Evolutionary conservation across 2,797 vertebrate species (phyloP).

Genomic region (Eupleurogrammus muticus): DNA sequence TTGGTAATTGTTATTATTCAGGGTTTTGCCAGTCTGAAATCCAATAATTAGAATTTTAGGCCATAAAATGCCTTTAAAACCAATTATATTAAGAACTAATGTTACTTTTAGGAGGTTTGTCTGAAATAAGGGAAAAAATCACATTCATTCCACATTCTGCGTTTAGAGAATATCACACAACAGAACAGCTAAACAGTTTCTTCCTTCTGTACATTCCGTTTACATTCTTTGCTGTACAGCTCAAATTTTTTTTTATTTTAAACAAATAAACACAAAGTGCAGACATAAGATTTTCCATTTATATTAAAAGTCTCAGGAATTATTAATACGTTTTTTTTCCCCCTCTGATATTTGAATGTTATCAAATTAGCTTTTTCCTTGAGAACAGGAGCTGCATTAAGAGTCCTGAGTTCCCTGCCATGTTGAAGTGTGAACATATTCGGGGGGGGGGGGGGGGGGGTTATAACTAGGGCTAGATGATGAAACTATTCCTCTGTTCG

Average conservation of each 20-base stretch:
- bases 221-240: background rate
- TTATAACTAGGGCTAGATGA: conserved; percentile 63
- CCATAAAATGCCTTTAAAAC: too few relatives aligned
- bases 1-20: too few relatives aligned
- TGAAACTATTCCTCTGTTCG: conserved; percentile 72
- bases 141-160: too few relatives aligned
- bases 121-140: background rate
- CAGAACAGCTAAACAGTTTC: background rate
- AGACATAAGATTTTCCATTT: conserved; percentile 2
- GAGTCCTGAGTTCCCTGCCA: conserved; percentile 70
- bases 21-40: too few relatives aligned
- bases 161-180: background rate
- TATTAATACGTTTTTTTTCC: conserved; percentile 64
- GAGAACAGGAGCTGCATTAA: conserved; percentile 73
- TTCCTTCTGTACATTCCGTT: background rate
- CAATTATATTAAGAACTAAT: too few relatives aligned
- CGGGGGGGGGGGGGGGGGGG: conserved; percentile 78
- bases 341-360: conserved; percentile 63
- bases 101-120: background rate
- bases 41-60: too few relatives aligned
- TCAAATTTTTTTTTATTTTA: conserved; percentile 4
- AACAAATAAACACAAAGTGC: conserved; percentile 10
- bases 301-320: conserved; percentile 62
- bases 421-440: conserved; percentile 83
- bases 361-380: conserved; percentile 83